Conservation (phyloP, 2,113 vertebrate species). For the Cygnus atratus region DNA sequence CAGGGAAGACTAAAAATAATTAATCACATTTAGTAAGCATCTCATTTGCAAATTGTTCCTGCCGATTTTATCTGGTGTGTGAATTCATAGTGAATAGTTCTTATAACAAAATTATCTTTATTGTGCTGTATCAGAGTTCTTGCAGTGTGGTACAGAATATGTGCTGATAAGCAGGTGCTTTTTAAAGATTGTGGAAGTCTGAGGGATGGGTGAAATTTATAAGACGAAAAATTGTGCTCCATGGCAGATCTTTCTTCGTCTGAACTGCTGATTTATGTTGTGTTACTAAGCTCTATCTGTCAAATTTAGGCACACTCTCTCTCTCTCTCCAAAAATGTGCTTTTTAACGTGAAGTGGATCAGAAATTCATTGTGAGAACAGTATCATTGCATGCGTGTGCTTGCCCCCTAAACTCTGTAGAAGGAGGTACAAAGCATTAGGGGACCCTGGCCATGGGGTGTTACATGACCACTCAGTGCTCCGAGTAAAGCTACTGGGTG, state of each 20-base stretch:
- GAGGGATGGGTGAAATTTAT: background rate
- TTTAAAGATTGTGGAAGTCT: conserved; percentile 13
- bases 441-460: rapidly evolving
- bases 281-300: background rate
- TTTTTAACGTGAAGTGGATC: background rate
- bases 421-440: background rate
- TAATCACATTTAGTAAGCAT: background rate
- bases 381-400: background rate
- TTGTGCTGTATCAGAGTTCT: background rate
- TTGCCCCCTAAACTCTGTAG: background rate
- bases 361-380: background rate
- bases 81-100: background rate
- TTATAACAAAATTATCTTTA: background rate
- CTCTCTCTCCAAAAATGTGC: background rate
- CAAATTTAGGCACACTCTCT: rapidly evolving
- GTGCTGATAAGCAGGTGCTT: conserved; percentile 28
- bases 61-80: conserved; percentile 11
- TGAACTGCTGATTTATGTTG: background rate
- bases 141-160: background rate
- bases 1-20: background rate
- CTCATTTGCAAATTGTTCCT: conserved; percentile 12
- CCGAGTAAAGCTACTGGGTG: background rate
- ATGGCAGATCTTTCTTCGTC: background rate
- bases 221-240: background rate
- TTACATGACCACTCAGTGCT: background rate